Conservation (phyloP, 2,888 invertebrate genomes). For the Dasysyrphus albostriatus region DNA sequence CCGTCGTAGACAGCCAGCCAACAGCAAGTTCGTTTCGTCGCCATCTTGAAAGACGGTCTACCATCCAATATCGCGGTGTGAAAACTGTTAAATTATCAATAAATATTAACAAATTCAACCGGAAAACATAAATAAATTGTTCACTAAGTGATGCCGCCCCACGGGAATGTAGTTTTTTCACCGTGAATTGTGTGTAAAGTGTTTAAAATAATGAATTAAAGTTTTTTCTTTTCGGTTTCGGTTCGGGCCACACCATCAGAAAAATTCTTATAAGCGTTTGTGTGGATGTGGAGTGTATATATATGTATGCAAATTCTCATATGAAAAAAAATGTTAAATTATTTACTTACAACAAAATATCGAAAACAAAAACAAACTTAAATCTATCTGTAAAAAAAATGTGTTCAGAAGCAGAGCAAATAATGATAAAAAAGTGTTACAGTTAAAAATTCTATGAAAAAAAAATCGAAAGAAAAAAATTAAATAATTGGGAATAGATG, state of each 20-base stretch:
- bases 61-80: conserved; percentile 68
- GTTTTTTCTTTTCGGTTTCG: conserved; percentile 35
- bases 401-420: conserved; percentile 39
- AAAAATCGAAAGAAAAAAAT: conserved; percentile 46
- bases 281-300: conserved; percentile 36
- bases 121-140: conserved; percentile 62
- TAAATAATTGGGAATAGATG: conserved; percentile 50
- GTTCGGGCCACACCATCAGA: conserved; percentile 52
- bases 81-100: conserved; percentile 63
- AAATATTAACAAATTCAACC: conserved; percentile 57
- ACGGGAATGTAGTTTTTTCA: conserved; percentile 21
- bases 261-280: conserved; percentile 55
- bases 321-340: conserved; percentile 27
- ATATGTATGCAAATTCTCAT: conserved; percentile 38
- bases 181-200: conserved; percentile 46
- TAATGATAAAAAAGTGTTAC: conserved; percentile 38
- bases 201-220: conserved; percentile 57
- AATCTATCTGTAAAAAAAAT: conserved; percentile 25
- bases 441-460: conserved; percentile 50
- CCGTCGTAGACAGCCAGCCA: conserved; percentile 48
- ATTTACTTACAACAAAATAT: conserved; percentile 40
- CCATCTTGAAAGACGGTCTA: conserved; percentile 77
- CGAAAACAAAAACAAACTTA: conserved; percentile 50
- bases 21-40: conserved; percentile 68
- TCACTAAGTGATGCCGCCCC: conserved; percentile 35